Base-by-base conservation (phyloP, 2,888 invertebrate species). In the Morpho helenor region DNA sequence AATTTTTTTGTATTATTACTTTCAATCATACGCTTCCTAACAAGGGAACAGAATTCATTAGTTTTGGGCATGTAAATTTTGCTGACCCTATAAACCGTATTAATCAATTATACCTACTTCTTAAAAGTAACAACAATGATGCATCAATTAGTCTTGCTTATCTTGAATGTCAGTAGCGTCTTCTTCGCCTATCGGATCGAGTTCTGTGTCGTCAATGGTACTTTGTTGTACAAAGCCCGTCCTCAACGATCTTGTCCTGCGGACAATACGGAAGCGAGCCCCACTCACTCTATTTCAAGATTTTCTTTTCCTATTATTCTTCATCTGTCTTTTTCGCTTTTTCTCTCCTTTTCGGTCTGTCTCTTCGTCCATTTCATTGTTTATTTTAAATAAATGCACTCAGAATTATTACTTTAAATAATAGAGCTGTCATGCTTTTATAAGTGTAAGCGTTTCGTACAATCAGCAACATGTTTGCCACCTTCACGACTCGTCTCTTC, bases 361-460 rank as follows among this genome's bases (percentile, higher is more conserved):
- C 81, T 87, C 83, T 86, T 82, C 84, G 83, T 82, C 85, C 85
- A 82, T 68, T 74, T 80, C 76, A 75, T 77, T 79, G 78, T 80
- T 80, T 79, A 61, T 75, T 75, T 75, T 75, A 77, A 77, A 79
- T 80, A 82, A 76, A 75, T 84, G 86, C 88, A 87, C 87, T 76
- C 87, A 82, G 84, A 84, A 85, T 87, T 84, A 62, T 66, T 68
- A 56, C 59, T 56, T 67, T 66, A 87, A 55, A 90, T 90, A 89
- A 90, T 90, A 89, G 90, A 89, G 90, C 90, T 90, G 90, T 89
- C 89, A 85, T 86, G 87, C 90, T 89, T 90, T 83, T 84, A 83
- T 87, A 87, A 87, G 77, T 87, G 87, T 88, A 87, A 87, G 87
- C 87, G 86, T 87, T 86, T 84, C 85, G 84, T 88, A 83, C 77